Percentiles rank a stretch among this genome's conserved stretches.
These are phyloP conservation scores for Hylaeus anthracinus DNA, from an alignment of 1,140 invertebrate genomes.

Conservation along the genomic window DNA sequence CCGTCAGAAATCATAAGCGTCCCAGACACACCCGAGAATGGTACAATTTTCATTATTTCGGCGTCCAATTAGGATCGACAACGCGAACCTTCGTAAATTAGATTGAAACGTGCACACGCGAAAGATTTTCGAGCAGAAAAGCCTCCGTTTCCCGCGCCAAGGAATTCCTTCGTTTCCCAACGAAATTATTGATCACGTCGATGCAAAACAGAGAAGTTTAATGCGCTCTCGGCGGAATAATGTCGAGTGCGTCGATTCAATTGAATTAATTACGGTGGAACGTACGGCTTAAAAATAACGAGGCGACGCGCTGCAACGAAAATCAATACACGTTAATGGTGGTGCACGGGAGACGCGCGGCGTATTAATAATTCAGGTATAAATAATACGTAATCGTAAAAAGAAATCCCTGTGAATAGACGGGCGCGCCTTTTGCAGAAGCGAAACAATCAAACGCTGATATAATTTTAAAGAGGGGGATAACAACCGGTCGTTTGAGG, in stretches of 20 bases:
- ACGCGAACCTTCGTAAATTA: neutral
- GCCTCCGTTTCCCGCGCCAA: neutral
- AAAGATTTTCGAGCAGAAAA: neutral
- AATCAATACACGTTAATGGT: constrained; percentile 37
- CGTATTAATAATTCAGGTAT: constrained; percentile 33
- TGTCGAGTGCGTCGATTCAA: constrained; percentile 39
- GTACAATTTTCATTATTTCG: neutral
- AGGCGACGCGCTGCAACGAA: constrained; percentile 21
- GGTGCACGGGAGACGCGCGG: constrained; percentile 9
- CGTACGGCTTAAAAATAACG: constrained; percentile 43
- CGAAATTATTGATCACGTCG: neutral
- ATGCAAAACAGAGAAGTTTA: neutral
- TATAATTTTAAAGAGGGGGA: neutral
- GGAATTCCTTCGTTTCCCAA: neutral
- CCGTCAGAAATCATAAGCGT: neutral
- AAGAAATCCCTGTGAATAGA: constrained; percentile 1
- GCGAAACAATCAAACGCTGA: neutral
- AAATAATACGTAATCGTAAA: constrained; percentile 37
- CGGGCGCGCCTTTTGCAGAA: neutral
- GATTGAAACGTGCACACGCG: neutral
- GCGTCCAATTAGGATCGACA: neutral
- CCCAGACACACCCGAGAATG: neutral
- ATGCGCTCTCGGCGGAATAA: neutral
- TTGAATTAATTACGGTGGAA: constrained; percentile 35
- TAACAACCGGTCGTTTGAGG: neutral